Evolutionary conservation across 2,797 vertebrate species (phyloP), one percentile per base, ranked within the genome.

Genomic region (Epinephelus coioides): DNA sequence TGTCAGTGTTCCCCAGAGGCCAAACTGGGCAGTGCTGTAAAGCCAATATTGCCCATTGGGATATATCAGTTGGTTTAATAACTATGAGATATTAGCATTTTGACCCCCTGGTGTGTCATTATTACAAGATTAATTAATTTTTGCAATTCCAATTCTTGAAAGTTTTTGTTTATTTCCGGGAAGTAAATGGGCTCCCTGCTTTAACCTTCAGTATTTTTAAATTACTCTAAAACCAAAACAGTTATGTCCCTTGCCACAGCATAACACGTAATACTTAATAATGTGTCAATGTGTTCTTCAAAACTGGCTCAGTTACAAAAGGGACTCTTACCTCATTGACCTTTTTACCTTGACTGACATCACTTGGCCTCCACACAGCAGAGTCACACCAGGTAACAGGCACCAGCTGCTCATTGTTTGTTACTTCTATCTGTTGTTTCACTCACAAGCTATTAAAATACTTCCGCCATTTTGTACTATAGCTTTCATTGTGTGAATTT

Each of bases 401-500:
- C n/a, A 30, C 6, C 21, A 30, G 30, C 3, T 2, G 2, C 4
- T 30, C 6, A 10, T 19, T 27, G 3, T 64, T 49, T 63, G 7
- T 19, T 5, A n/a, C 6, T 34, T 25, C 8, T 7, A n/a, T 2
- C 3, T 19, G 23, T 3, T 25, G 1, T 69, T 50, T 14, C 17
- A 15, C 4, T 19, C 3, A 18, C 19, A 54, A 5, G 0, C 4
- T 2, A 3, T 27, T 12, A 30, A 43, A 1, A 30, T 7, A 1
- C 9, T 44, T 0, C n/a, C 21, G 5, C 0, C 11, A 0, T 1
- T 25, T 5, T 34, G 17, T 15, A 17, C 6, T 30, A 2, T 0
- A 15, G 11, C n/a, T 30, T 11, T 1, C 3, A 6, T 3, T 43
- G 12, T 7, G 6, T 30, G 0, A 2, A 21, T 53, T 13, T 69